Base-by-base conservation (phyloP, 2,797 vertebrate genomes). In the Etheostoma nigrum region DNA sequence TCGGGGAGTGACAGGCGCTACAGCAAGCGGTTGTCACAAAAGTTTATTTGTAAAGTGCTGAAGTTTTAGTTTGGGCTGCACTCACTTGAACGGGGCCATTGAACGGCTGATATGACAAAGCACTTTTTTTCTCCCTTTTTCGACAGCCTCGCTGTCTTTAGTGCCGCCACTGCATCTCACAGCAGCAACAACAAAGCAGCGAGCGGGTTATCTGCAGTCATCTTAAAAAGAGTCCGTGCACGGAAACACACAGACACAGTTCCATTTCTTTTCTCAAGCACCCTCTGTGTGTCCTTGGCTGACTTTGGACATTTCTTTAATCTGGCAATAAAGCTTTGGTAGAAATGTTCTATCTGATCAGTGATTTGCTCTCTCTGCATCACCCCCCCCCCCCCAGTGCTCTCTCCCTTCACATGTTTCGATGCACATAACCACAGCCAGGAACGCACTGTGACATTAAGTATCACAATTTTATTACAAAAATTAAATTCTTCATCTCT, bases 381-480 rank as follows among this genome's bases (percentile, higher is more conserved):
- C 18, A 3, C 64, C 45, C 19, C 42, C 53, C 45, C 25, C 36
- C 36, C 36, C 10, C 4, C 36, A 40, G 36, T 40, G 13, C 19
- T 8, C 13, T 57, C 40, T n/a, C 23, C 45, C 36, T 27, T 21
- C 57, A 13, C 54, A 18, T 19, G 13, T 42, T 42, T 19, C 7
- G 11, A 72, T 9, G 57, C 57, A 83, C 67, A 84, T 23, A 81
- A 79, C 72, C 67, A 72, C 79, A 78, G 54, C 54, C 83, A 91
- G 78, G 72, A 86, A 85, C 51, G 76, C 86, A 80, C 82, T 59
- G 78, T 88, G 82, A 88, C 81, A 74, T 94, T 88, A 91, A 91
- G 93, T 96, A 95, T 95, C 92, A 95, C 94, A 95, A 95, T 95
- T 95, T 95, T 96, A 95, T 96, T 95, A 95, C 84, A 95, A 95